Evolutionary conservation across 2,888 invertebrate species (phyloP).

Genomic region (Rotaria socialis): DNA sequence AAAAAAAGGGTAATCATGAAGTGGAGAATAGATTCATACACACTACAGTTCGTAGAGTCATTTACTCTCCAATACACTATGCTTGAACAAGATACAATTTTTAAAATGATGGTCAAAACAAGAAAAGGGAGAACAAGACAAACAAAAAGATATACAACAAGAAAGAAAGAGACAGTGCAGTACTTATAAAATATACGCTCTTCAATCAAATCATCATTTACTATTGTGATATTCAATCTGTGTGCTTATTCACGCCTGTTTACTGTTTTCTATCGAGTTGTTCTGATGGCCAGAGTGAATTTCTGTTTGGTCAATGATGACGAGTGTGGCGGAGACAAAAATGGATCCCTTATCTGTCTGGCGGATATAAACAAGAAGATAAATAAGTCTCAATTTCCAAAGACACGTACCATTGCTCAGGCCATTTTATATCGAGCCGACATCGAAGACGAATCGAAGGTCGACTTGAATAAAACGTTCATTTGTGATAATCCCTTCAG

Average conservation of each 20-base stretch:
- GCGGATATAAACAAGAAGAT: not conserved
- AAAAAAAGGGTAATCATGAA: no score
- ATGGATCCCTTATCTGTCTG: not conserved
- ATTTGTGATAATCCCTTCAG: not conserved
- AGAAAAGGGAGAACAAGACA: no score
- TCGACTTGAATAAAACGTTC: not conserved
- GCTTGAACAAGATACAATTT: no score
- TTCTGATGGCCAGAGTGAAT: not conserved
- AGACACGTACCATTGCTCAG: not conserved
- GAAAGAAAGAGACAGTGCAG: not conserved
- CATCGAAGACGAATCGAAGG: not conserved
- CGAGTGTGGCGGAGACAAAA: not conserved
- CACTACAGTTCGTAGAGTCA: no score
- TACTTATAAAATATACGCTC: not conserved
- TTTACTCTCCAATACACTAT: no score
- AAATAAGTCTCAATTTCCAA: not conserved
- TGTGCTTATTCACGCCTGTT: not conserved
- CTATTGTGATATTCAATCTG: not conserved
- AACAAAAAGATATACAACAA: no score
- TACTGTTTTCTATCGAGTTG: not conserved
- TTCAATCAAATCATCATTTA: not conserved
- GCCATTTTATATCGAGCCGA: not conserved
- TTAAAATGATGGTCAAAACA: no score
- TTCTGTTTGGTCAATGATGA: not conserved
- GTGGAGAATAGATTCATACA: no score